phyloP scores from a whole-genome alignment of 2,888 invertebrate species.

The Ellobium chinense region DNA sequence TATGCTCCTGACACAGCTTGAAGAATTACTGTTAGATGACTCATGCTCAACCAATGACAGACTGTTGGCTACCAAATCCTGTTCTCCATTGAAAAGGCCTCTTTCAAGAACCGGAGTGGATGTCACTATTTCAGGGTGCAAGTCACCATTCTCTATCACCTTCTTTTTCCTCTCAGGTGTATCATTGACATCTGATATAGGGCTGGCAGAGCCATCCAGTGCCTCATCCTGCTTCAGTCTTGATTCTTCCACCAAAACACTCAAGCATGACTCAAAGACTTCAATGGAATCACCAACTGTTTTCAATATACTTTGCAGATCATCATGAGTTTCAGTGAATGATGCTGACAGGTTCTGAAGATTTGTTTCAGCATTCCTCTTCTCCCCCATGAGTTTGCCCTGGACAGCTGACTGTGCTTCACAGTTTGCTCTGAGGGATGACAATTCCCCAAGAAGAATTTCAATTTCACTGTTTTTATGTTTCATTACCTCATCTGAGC shows the following conservation, averaged over 20 bases:
- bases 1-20: background rate
- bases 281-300: conserved; percentile 16
- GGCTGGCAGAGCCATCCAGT: background rate
- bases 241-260: background rate
- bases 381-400: conserved; percentile 29
- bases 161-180: background rate
- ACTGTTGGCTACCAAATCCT: too few species aligned
- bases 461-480: conserved; percentile 9
- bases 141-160: background rate
- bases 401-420: background rate
- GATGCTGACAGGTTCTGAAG: background rate
- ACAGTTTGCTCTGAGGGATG: conserved; percentile 1
- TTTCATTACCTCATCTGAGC: background rate
- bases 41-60: too few species aligned
- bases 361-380: conserved; percentile 10
- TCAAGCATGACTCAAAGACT: conserved; percentile 35
- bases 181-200: background rate
- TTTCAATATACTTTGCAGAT: conserved; percentile 10
- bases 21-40: background rate
- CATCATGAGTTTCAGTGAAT: background rate
- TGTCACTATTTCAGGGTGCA: background rate
- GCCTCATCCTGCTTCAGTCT: background rate
- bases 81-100: background rate
- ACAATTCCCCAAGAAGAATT: background rate
- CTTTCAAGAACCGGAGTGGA: conserved; percentile 6